Percentiles rank a stretch among this genome's conserved stretches.
Evolutionary conservation across 2,797 vertebrate species (phyloP).

Genomic region (Diplodus puntazzo): DNA sequence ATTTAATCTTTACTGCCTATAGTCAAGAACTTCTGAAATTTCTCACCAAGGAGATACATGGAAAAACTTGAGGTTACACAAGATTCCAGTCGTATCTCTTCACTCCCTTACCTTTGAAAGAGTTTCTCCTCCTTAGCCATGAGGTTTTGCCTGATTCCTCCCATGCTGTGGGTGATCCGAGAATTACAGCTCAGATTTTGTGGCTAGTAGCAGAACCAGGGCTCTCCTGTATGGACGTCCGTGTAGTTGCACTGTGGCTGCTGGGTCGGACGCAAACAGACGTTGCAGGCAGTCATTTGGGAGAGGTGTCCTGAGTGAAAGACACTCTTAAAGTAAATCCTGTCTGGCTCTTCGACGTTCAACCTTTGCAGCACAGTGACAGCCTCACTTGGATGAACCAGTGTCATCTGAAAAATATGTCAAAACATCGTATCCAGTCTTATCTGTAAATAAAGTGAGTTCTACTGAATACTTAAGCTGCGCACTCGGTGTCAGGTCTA

Average conservation of each 20-base stretch:
- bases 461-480: no score
- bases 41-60: no score
- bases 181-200: constrained; percentile 88
- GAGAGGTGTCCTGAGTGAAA: constrained; percentile 87
- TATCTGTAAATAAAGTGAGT: no score
- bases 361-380: constrained; percentile 88
- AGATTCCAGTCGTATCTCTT: neutral
- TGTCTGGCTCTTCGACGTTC: constrained; percentile 87
- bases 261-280: constrained; percentile 85
- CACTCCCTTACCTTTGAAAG: constrained; percentile 88
- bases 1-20: no score
- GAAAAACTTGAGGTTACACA: no score
- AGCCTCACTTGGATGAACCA: constrained; percentile 93
- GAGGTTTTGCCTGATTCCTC: constrained; percentile 87
- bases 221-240: constrained; percentile 90
- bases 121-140: constrained; percentile 85
- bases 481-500: no score
- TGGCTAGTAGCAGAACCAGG: constrained; percentile 95
- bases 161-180: constrained; percentile 89
- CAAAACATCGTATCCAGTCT: no score
- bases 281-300: constrained; percentile 89
- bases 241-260: constrained; percentile 91
- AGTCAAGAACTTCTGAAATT: no score
- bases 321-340: constrained; percentile 90
- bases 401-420: constrained; percentile 74